phyloP scores from a whole-genome alignment of 2,797 vertebrate genomes.

The Hemitrygon akajei region DNA sequence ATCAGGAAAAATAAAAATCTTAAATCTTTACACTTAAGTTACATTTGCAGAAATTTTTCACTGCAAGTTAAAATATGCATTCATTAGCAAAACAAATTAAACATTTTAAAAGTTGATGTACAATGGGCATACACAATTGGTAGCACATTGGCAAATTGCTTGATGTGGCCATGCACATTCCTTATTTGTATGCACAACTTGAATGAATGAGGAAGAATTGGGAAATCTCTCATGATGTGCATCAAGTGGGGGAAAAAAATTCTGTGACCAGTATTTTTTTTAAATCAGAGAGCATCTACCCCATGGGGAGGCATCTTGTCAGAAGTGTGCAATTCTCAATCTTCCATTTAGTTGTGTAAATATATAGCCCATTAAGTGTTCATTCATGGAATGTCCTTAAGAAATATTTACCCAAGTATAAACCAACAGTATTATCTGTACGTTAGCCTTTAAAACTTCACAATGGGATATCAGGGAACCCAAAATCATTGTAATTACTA shows the following conservation, averaged over 20 bases:
- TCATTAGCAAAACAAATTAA: not conserved
- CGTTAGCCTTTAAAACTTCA: not conserved
- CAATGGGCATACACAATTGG: not conserved
- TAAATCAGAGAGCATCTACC: slow-evolving; percentile 25
- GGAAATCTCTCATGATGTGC: slow-evolving; percentile 5
- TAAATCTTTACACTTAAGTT: not conserved
- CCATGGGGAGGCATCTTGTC: slow-evolving; percentile 32
- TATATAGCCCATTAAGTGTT: slow-evolving; percentile 22
- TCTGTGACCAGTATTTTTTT: slow-evolving; percentile 17
- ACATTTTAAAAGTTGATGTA: not conserved
- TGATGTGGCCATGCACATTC: not conserved
- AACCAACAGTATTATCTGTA: slow-evolving; percentile 3
- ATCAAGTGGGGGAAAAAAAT: slow-evolving; percentile 9
- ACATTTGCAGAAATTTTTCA: not conserved
- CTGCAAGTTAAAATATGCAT: not conserved
- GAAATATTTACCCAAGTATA: slow-evolving; percentile 26
- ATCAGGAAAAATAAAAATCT: not conserved
- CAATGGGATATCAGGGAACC: not conserved
- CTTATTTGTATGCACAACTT: not conserved
- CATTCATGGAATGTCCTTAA: slow-evolving; percentile 17
- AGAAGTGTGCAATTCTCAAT: slow-evolving; percentile 35
- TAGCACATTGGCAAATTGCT: not conserved
- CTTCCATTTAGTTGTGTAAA: slow-evolving; percentile 29
- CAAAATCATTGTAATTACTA: not conserved
- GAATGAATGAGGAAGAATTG: slow-evolving; percentile 27